Conservation (phyloP, 2,113 vertebrate species). For the Nycticebus coucang region DNA sequence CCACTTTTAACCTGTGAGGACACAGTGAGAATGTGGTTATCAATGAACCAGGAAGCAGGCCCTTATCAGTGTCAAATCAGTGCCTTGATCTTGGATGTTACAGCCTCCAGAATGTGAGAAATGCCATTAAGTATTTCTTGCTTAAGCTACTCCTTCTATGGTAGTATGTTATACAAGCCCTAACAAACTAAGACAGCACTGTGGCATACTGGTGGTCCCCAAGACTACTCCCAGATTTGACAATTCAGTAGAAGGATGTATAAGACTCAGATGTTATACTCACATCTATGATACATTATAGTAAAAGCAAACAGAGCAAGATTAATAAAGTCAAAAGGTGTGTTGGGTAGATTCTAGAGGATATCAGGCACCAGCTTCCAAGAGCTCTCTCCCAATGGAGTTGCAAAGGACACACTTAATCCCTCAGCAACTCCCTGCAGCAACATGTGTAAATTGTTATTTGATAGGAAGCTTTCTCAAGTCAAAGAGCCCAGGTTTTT, state of each 20-base stretch:
- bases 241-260: neutral
- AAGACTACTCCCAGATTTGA: neutral
- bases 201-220: neutral
- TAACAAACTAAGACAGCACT: neutral
- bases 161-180: neutral
- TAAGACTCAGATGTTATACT: neutral
- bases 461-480: neutral
- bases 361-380: neutral
- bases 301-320: constrained; percentile 21
- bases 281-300: neutral
- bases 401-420: neutral
- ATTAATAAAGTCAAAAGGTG: neutral
- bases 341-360: neutral
- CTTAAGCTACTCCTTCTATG: neutral
- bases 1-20: neutral
- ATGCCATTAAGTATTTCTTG: neutral
- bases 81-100: neutral
- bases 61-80: neutral
- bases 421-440: neutral
- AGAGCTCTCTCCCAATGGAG: neutral
- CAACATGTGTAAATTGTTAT: neutral
- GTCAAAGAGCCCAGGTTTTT: neutral
- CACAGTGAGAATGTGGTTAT: neutral
- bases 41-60: neutral
- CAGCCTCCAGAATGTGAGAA: neutral